phyloP scores from a whole-genome alignment of 2,888 invertebrate species.

The Ectemnius cavifrons region DNA sequence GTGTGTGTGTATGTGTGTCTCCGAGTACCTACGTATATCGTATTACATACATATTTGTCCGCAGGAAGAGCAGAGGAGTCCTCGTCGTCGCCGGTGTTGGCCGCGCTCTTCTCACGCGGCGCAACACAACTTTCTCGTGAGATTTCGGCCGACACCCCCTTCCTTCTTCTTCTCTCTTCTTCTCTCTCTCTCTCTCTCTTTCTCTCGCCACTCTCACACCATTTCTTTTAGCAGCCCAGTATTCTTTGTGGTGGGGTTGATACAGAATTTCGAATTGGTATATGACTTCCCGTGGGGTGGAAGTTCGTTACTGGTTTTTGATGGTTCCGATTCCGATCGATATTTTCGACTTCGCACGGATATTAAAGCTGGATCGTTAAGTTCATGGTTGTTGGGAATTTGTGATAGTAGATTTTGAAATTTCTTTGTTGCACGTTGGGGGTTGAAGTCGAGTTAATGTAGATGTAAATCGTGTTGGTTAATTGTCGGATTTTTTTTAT shows the following conservation, averaged over 20 bases:
- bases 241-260: no score
- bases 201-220: neutral
- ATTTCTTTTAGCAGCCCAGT: no score
- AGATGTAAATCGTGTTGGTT: constrained; percentile 4
- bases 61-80: constrained; percentile 58
- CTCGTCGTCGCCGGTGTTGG: constrained; percentile 26
- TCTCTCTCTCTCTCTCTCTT: neutral
- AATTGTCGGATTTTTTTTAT: neutral
- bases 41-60: constrained; percentile 63
- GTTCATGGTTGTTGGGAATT: no score
- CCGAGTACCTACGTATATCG: constrained; percentile 49
- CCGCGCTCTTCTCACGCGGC: constrained; percentile 45
- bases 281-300: no score
- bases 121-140: constrained; percentile 53
- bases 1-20: constrained; percentile 17
- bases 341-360: no score
- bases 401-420: no score
- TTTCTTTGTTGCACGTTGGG: no score
- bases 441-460: neutral
- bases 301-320: no score
- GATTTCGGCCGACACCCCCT: constrained; percentile 45
- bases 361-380: no score
- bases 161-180: neutral
- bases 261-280: no score
- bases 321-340: no score